Conservation (phyloP, 2,113 vertebrate species). For the Corythoichthys haematopterus region DNA sequence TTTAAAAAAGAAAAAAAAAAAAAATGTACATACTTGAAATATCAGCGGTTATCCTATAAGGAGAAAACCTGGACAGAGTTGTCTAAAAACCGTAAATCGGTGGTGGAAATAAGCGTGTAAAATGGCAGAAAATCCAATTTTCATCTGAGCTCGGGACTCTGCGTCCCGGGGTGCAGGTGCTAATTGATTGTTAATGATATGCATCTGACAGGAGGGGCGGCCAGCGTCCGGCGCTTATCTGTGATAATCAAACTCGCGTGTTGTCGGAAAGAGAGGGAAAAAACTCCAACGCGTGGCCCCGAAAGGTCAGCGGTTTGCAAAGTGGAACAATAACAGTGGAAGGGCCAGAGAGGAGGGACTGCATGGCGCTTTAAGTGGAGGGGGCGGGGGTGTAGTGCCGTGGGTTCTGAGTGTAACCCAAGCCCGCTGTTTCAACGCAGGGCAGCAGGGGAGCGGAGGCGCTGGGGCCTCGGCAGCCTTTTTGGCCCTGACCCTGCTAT, state of each 20-base stretch:
- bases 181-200: constrained; percentile 79
- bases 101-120: constrained; percentile 38
- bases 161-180: constrained; percentile 40
- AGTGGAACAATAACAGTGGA: constrained; percentile 84
- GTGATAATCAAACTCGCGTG: constrained; percentile 79
- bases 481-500: constrained; percentile 55
- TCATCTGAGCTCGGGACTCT: constrained; percentile 39
- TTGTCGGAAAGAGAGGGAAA: constrained; percentile 38
- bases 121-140: constrained; percentile 70
- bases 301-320: constrained; percentile 81
- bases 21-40: constrained; percentile 14
- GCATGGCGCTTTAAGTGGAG: constrained; percentile 30
- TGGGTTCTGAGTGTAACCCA: constrained; percentile 75
- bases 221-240: constrained; percentile 73
- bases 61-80: constrained; percentile 6
- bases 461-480: constrained; percentile 58
- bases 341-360: constrained; percentile 50
- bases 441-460: constrained; percentile 77
- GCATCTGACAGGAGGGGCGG: constrained; percentile 70
- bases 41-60: not conserved
- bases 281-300: constrained; percentile 65
- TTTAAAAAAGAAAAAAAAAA: constrained; percentile 9
- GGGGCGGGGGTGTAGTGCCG: constrained; percentile 29
- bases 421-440: constrained; percentile 79
- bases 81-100: constrained; percentile 52